Evolutionary conservation across 2,113 vertebrate species (phyloP), one percentile per base, ranked within the genome.

Genomic region (Eleginops maclovinus): DNA sequence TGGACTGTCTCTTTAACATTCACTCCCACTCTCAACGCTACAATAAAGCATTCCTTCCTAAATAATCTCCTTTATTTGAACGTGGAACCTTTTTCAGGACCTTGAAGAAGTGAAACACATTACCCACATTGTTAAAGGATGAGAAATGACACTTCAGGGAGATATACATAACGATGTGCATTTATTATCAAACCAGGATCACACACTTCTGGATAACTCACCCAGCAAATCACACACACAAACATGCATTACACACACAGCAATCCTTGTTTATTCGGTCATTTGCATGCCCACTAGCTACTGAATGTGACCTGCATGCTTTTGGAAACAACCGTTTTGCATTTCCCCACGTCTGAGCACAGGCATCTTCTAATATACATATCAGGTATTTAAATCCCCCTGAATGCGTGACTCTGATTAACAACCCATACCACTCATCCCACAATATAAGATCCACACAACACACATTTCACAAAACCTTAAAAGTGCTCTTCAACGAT

Each of bases 21-120:
- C 88, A 83, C 53, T 53, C 58, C 68, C 59, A 71, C 77, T 78
- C 69, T 41, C 79, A 87, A 79, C 77, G 66, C 47, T 60, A 43
- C 85, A 91, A 91, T 91, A 91, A 91, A 91, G 75, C 83, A 79
- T 78, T 63, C 73, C 59, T 85, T 88, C 75, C 75, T 56, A 41
- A 81, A 75, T 55, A 49, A 49, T 56, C 72, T 61, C 26, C 3
- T 12, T n/a, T 8, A 36, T 8, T 36, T 36, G 0, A 36, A 36
- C 8, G 31, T 36, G 31, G 5, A 36, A 36, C 4, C 31, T 36
- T 36, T 36, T 36, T 36, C 8, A 36, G 6, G 31, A 36, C 31
- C 31, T 36, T 36, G 31, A 36, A 36, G 8, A 36, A 5, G 31
- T 36, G 31, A 36, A 36, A 36, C 31, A 36, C 31, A 36, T 36